phyloP scores from a whole-genome alignment of 2,113 vertebrate genomes.

The Numenius arquata region DNA sequence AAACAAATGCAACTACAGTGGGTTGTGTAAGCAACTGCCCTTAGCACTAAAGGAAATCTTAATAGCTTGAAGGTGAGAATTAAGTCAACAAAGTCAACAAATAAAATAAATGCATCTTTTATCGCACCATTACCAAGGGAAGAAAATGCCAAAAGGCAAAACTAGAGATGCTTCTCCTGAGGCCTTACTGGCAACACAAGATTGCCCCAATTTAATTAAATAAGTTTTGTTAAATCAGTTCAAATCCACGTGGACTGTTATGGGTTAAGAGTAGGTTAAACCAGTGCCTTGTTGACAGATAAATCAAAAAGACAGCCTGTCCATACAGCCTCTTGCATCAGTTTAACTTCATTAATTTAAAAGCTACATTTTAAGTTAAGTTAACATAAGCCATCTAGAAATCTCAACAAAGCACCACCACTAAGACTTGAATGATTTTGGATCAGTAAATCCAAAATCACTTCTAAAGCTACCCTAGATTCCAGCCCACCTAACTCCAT shows the following conservation, averaged over 20 bases:
- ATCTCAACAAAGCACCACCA: neutral
- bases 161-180: constrained; percentile 49
- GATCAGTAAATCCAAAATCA: neutral
- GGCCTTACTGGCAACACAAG: constrained; percentile 41
- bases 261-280: constrained; percentile 56
- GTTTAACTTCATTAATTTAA: constrained; percentile 37
- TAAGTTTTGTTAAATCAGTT: constrained; percentile 54
- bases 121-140: constrained; percentile 51
- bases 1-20: constrained; percentile 8
- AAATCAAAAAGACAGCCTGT: constrained; percentile 57
- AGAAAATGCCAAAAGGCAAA: constrained; percentile 58
- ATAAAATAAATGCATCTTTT: constrained; percentile 60
- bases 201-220: constrained; percentile 51
- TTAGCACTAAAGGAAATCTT: constrained; percentile 2
- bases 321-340: neutral
- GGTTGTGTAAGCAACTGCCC: neutral
- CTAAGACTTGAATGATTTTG: neutral
- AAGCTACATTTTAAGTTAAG: neutral
- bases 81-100: constrained; percentile 58
- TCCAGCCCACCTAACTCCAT: neutral
- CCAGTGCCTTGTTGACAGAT: constrained; percentile 39
- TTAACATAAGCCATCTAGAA: neutral
- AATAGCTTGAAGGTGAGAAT: constrained; percentile 53
- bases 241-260: constrained; percentile 19
- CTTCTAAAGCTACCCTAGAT: neutral